A percentile compares a stretch with the other conserved stretches of the same genome.
Conservation (phyloP, 2,113 vertebrate species). For the Otus sunia region DNA sequence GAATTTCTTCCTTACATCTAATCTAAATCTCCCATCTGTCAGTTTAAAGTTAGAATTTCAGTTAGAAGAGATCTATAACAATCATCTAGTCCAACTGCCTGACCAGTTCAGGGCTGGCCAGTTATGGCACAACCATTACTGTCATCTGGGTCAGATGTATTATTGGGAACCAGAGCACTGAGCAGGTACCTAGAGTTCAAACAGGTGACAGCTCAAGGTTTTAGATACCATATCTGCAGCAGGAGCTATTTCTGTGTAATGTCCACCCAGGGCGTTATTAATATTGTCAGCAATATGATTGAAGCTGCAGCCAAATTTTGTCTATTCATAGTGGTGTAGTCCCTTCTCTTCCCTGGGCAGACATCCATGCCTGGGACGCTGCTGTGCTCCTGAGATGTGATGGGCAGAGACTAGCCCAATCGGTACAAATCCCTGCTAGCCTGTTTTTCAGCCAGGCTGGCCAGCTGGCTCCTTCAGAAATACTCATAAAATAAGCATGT, state of each 20-base stretch:
- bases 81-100: not conserved
- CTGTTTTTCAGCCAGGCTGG: not conserved
- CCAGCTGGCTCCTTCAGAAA: not conserved
- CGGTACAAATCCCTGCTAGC: not conserved
- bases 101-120: not conserved
- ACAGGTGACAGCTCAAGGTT: not conserved
- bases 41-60: not conserved
- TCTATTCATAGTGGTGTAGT: fast-evolving
- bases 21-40: not conserved
- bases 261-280: not conserved
- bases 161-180: fast-evolving
- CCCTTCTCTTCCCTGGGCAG: not conserved
- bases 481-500: not conserved
- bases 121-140: not conserved
- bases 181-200: not conserved
- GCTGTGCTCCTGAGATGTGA: fast-evolving
- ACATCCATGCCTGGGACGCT: fast-evolving
- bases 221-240: fast-evolving
- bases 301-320: not conserved
- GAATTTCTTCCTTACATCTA: fast-evolving
- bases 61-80: fast-evolving
- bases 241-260: not conserved
- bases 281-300: fast-evolving
- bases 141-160: not conserved
- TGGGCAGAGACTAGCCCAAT: not conserved